phyloP scores from a whole-genome alignment of 2,888 invertebrate species.

The Machimus atricapillus region DNA sequence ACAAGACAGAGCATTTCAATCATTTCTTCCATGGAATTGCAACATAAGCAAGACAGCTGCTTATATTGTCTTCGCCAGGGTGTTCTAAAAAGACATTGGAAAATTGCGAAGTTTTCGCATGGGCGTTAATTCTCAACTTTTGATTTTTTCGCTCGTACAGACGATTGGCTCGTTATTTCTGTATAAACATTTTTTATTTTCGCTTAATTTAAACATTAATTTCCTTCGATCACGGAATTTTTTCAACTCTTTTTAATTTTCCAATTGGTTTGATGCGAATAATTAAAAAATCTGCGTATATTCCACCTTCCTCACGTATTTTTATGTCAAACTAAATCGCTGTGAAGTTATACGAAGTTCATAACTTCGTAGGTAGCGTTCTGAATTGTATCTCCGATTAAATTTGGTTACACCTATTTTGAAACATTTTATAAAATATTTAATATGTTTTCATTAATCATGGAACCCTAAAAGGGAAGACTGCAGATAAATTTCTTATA shows the following conservation, averaged over 20 bases:
- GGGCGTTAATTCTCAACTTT: slow-evolving; percentile 9
- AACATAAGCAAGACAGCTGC: background rate
- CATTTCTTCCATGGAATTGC: background rate
- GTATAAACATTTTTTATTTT: background rate
- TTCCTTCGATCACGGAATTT: background rate
- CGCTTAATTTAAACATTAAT: background rate
- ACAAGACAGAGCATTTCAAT: background rate
- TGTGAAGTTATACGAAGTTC: background rate
- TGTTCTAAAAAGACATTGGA: background rate
- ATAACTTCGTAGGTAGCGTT: background rate
- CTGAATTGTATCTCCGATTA: background rate
- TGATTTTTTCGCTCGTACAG: background rate
- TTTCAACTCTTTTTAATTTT: background rate
- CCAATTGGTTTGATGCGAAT: background rate
- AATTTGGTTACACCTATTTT: too few relatives aligned
- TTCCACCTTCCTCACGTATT: background rate
- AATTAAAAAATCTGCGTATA: slow-evolving; percentile 19
- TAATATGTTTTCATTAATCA: too few relatives aligned
- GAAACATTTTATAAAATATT: too few relatives aligned
- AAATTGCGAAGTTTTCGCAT: slow-evolving; percentile 10
- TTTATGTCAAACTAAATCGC: slow-evolving; percentile 2
- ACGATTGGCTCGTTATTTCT: background rate
- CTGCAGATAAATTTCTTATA: too few relatives aligned
- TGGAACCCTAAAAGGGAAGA: too few relatives aligned
- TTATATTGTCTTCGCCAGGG: background rate